phyloP scores from a whole-genome alignment of 2,888 invertebrate genomes.

The Lasioglossum figueresi region DNA sequence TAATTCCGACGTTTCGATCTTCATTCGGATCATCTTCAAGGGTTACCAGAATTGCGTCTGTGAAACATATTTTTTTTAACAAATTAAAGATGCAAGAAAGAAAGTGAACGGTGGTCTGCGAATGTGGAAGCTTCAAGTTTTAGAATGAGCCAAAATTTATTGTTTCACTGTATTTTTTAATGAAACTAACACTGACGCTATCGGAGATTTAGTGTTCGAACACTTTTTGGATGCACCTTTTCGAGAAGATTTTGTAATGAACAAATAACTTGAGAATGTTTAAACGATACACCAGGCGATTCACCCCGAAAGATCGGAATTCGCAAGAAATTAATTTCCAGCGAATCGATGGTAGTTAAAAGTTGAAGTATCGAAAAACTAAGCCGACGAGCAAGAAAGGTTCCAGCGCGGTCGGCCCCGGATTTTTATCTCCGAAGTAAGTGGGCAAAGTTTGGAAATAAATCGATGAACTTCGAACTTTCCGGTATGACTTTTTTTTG shows the following conservation, averaged over 20 bases:
- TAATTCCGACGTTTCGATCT: too few species aligned
- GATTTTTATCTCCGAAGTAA: not conserved
- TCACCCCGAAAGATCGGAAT: not conserved
- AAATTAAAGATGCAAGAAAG: not conserved
- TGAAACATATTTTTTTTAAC: too few species aligned
- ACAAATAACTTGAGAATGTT: not conserved
- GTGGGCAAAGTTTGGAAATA: not conserved
- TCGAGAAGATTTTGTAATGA: not conserved
- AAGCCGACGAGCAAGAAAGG: not conserved
- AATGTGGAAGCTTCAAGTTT: not conserved
- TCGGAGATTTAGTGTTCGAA: not conserved
- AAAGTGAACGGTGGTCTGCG: not conserved
- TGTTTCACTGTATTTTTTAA: not conserved
- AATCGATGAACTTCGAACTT: conserved; percentile 6
- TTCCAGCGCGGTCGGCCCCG: not conserved
- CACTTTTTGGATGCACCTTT: not conserved
- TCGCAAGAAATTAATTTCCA: not conserved
- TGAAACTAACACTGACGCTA: not conserved
- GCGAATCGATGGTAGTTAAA: conserved; percentile 1
- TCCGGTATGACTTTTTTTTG: not conserved
- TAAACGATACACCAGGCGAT: too few species aligned
- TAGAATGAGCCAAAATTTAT: too few species aligned
- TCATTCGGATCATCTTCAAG: too few species aligned
- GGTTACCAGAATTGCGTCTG: too few species aligned
- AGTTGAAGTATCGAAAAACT: conserved; percentile 1